Conservation (phyloP, 2,888 invertebrate genomes). For the Coremacera marginata region DNA sequence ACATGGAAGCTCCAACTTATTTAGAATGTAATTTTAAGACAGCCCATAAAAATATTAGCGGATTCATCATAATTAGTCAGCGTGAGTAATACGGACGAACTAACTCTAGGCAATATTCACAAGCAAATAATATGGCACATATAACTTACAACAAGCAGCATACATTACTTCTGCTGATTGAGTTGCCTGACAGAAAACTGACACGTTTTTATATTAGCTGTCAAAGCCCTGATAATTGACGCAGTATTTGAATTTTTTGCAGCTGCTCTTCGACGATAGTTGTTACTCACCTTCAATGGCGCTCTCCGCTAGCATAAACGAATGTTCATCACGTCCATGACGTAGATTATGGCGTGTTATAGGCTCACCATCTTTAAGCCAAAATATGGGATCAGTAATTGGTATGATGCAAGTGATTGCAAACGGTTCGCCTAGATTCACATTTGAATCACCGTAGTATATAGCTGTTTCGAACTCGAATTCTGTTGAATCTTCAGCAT, state of each 20-base stretch:
- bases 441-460: slow-evolving; percentile 67
- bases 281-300: slow-evolving; percentile 65
- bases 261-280: not conserved
- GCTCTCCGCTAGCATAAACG: slow-evolving; percentile 63
- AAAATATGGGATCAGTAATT: slow-evolving; percentile 65
- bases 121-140: too few species aligned
- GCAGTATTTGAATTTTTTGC: too few species aligned
- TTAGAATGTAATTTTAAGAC: not conserved
- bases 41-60: too few species aligned
- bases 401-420: slow-evolving; percentile 67
- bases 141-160: too few species aligned
- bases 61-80: too few species aligned
- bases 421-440: slow-evolving; percentile 66
- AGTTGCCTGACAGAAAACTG: too few species aligned
- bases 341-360: slow-evolving; percentile 67
- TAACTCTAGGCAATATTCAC: too few species aligned
- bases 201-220: too few species aligned
- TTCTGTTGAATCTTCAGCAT: slow-evolving; percentile 59
- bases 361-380: slow-evolving; percentile 67
- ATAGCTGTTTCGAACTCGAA: slow-evolving; percentile 59
- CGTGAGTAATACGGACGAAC: too few species aligned
- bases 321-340: slow-evolving; percentile 67
- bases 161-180: too few species aligned
- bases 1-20: too few species aligned
- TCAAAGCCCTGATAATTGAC: too few species aligned